Evolutionary conservation across 2,797 vertebrate genomes (phyloP), one percentile per base, ranked within the genome.

Genomic region (Phaenicophaeus curvirostris): DNA sequence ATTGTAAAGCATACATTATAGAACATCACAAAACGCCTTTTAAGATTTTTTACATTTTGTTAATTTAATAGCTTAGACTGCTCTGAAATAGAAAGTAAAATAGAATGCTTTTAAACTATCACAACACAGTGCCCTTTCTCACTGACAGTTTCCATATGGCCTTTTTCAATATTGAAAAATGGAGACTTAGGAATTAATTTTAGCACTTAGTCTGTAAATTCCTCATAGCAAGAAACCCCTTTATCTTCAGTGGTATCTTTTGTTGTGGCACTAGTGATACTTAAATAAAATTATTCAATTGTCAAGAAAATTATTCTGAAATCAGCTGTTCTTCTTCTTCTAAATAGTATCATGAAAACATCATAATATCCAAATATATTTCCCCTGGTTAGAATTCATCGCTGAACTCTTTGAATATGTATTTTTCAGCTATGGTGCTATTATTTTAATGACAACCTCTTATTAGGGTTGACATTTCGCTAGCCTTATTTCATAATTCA

Each of bases 391-490:
- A 77, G 8, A 50, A 72, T 85, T 93, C 93, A 61, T 89, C 50
- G 63, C 30, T 46, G 63, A 94, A 66, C 20, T 63, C 28, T 75
- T 86, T 46, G 71, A 92, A 85, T 61, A 61, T 0, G 1, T 44
- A 39, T 92, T 91, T 89, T 93, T 92, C 28, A 65, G 80, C 61
- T 35, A 9, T 50, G 61, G 15, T 39, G 65, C 23, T 67, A 57
- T 71, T 91, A 65, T 95, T 94, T 92, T 79, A 93, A 94, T 4
- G 62, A 69, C 86, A 88, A 10, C 39, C 39, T 14, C 55, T 87
- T 79, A 90, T 93, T 93, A 87, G 6, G 13, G 35, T 39, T 94
- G 58, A 75, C 66, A 78, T 93, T 94, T 85, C 66, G 51, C 46
- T 62, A 83, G 28, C 31, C 46, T 74, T 87, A 51, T 81, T 93